Conservation (phyloP, 2,888 invertebrate species). For the Zeuzera pyrina region DNA sequence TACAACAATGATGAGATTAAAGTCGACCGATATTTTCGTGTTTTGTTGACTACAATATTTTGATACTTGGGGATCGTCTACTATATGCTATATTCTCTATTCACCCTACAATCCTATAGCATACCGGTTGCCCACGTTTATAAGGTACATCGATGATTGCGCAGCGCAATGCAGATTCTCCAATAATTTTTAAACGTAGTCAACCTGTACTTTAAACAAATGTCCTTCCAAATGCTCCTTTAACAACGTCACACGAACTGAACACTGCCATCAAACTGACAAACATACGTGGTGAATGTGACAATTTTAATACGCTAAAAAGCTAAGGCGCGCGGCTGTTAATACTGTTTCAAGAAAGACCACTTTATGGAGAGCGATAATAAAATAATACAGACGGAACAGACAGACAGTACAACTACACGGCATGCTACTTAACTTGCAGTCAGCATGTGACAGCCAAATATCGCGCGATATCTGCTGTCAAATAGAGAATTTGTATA, state of each 20-base stretch:
- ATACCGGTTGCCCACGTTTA: no score
- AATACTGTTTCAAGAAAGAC: constrained; percentile 27
- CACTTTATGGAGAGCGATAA: neutral
- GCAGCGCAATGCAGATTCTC: no score
- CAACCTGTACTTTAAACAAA: no score
- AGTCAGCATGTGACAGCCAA: neutral
- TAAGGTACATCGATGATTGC: no score
- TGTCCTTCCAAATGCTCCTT: no score
- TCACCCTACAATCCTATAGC: neutral
- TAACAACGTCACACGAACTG: no score
- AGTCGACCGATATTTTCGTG: neutral
- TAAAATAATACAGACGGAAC: no score
- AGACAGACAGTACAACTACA: no score
- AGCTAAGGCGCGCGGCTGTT: constrained; percentile 41
- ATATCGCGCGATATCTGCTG: neutral
- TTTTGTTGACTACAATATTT: neutral
- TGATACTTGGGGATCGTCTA: constrained; percentile 1
- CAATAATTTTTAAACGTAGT: no score
- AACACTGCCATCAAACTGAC: no score
- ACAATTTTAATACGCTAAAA: constrained; percentile 21
- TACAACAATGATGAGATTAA: constrained; percentile 28
- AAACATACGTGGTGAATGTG: constrained; percentile 17
- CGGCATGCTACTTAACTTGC: no score
- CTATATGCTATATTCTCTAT: neutral
- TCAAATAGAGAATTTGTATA: neutral